Base-by-base conservation (phyloP, 1,140 invertebrate species). In the Anadara kagoshimensis region DNA sequence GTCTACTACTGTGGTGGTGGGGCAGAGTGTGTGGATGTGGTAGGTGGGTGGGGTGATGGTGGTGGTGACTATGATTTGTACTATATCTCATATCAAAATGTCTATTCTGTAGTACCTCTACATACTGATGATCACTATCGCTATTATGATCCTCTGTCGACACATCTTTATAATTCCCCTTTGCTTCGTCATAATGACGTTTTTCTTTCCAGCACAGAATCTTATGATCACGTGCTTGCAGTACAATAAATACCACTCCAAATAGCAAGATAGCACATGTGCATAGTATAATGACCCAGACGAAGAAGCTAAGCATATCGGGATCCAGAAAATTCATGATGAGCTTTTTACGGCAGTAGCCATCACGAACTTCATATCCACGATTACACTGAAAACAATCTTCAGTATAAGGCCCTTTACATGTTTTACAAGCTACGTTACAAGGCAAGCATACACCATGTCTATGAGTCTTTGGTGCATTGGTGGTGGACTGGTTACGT, bases 211-310 rank as follows among this genome's bases (percentile, higher is more conserved):
- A 86, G 73, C 85, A 86, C 53, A 84, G 73, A 18, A 82, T 71
- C 12, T 77, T 75, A 45, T 79, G 75, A 29, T 84, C 81, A 18
- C 82, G 49, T 12, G 81, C 81, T 69, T 85, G 83, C 26, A 85
- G 53, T 41, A 86, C 61, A 45, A 78, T 83, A 65, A 83, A 85
- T 18, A 82, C 76, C 62, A 85, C 74, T 65, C 79, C 79, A 75
- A 83, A 81, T 26, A 86, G 66, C 45, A 86, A 69, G 51, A 85
- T 81, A 44, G 80, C 80, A 26, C 78, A 82, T 24, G 84, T 81
- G 75, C 84, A 84, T 56, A 84, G 69, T 22, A 85, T 81, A 29
- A 85, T 84, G n/a, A 83, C 82, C 85, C 83, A 85, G 54, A 85
- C 81, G 56, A 86, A 80, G 66, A 84, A 83, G 64, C 83, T 82